Conservation (phyloP, 2,797 vertebrate genomes). For the Pogonophryne albipinna region DNA sequence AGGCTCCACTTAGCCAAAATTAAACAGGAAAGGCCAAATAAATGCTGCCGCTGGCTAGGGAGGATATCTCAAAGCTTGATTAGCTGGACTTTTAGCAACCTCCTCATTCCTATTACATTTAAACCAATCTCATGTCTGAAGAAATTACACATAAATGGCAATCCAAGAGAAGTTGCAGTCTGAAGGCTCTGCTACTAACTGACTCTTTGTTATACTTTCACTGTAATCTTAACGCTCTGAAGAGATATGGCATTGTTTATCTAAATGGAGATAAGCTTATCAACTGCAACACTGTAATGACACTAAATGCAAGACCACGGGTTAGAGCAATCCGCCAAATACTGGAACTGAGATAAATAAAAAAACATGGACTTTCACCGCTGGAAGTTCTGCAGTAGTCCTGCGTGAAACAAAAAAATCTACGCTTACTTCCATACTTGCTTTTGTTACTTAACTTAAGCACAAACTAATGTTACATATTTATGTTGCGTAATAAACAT, state of each 20-base stretch:
- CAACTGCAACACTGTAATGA: constrained; percentile 23
- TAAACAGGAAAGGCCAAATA: constrained; percentile 63
- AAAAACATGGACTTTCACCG: no score
- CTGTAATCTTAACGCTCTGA: constrained; percentile 12
- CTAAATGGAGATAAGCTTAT: constrained; percentile 1
- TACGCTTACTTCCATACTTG: no score
- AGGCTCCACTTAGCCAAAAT: constrained; percentile 70
- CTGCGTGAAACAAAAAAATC: no score
- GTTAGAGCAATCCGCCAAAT: constrained; percentile 2
- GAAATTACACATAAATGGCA: constrained; percentile 18
- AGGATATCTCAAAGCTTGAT: constrained; percentile 31
- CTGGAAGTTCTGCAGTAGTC: no score
- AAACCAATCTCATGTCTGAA: constrained; percentile 29
- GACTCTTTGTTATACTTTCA: neutral
- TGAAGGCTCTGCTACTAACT: constrained; percentile 21
- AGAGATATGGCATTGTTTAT: constrained; percentile 1
- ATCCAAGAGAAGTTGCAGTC: constrained; percentile 19
- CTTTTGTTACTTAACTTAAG: no score
- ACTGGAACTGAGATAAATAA: neutral
- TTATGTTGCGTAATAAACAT: no score
- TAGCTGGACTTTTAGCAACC: constrained; percentile 43
- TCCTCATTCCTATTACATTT: constrained; percentile 31
- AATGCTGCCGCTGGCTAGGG: constrained; percentile 44
- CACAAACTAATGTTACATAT: no score
- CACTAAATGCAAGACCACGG: constrained; percentile 18